A percentile compares a stretch with the other conserved stretches of the same genome.
These are phyloP conservation scores for Dreissena polymorpha DNA, from an alignment of 1,140 invertebrate genomes.

Conservation along the genomic window DNA sequence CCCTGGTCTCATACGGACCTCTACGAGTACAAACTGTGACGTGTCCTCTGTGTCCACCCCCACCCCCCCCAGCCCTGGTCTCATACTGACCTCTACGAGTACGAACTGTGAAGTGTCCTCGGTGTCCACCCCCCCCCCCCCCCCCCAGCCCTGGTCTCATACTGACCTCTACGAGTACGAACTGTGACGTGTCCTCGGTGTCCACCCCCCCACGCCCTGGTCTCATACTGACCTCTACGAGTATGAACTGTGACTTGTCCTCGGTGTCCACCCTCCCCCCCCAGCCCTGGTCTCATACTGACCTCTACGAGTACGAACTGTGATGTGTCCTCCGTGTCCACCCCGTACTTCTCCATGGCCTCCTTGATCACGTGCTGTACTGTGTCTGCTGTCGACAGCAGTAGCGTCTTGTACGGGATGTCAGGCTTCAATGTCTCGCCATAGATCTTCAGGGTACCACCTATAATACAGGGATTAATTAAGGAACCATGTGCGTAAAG, in stretches of 20 bases:
- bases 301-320: constrained; percentile 97
- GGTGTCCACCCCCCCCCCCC: constrained; percentile 92
- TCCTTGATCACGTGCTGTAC: constrained; percentile 95
- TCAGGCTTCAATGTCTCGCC: constrained; percentile 97
- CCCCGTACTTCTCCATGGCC: constrained; percentile 98
- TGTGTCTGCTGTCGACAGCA: constrained; percentile 95
- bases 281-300: not conserved
- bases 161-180: constrained; percentile 94
- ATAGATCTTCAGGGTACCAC: constrained; percentile 98
- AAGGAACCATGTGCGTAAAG: too few relatives aligned
- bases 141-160: too few relatives aligned
- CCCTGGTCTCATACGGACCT: too few relatives aligned
- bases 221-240: constrained; percentile 88
- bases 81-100: constrained; percentile 89
- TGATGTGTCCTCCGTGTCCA: constrained; percentile 92
- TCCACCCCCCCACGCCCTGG: too few relatives aligned
- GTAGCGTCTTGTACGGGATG: constrained; percentile 98
- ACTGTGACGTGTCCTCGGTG: constrained; percentile 92
- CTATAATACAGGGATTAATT: constrained; percentile 66
- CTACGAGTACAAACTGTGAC: constrained; percentile 94
- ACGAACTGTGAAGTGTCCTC: constrained; percentile 95
- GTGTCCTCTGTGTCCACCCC: constrained; percentile 94
- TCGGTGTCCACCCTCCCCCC: constrained; percentile 90
- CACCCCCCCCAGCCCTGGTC: too few relatives aligned
- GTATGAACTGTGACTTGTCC: constrained; percentile 94